Conservation (phyloP, 2,113 vertebrate genomes). For the Eclectus roratus region DNA sequence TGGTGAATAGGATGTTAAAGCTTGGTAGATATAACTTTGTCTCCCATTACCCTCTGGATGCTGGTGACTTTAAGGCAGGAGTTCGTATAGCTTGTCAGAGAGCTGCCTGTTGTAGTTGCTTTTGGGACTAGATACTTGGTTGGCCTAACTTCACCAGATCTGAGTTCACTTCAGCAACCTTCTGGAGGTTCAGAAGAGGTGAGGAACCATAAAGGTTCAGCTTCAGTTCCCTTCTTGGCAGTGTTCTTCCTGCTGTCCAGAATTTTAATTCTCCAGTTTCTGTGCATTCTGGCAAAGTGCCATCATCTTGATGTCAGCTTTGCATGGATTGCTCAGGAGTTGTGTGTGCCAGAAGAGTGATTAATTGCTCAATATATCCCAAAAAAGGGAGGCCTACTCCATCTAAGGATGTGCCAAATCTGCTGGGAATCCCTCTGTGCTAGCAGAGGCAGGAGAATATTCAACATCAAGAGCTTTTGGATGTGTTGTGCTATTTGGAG, state of each 20-base stretch:
- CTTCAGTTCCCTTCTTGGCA: background rate
- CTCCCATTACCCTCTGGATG: background rate
- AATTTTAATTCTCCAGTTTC: background rate
- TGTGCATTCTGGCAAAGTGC: background rate
- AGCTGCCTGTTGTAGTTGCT: background rate
- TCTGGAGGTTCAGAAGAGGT: background rate
- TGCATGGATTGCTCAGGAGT: background rate
- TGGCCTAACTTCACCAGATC: background rate
- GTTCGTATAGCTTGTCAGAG: background rate
- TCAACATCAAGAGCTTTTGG: background rate
- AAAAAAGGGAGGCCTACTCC: background rate
- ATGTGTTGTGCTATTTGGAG: background rate
- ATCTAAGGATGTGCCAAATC: background rate
- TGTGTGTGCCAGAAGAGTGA: background rate
- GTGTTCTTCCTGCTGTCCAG: background rate
- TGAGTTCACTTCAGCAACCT: background rate
- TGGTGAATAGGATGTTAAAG: background rate
- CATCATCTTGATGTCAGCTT: background rate
- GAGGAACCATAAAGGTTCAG: background rate
- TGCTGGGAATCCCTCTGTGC: background rate
- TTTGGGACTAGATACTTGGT: background rate
- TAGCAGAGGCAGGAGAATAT: background rate
- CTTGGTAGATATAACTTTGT: background rate
- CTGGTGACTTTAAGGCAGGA: background rate
- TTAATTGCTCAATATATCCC: background rate